Base-by-base conservation (phyloP, 2,797 vertebrate genomes). In the Bovichtus diacanthus region DNA sequence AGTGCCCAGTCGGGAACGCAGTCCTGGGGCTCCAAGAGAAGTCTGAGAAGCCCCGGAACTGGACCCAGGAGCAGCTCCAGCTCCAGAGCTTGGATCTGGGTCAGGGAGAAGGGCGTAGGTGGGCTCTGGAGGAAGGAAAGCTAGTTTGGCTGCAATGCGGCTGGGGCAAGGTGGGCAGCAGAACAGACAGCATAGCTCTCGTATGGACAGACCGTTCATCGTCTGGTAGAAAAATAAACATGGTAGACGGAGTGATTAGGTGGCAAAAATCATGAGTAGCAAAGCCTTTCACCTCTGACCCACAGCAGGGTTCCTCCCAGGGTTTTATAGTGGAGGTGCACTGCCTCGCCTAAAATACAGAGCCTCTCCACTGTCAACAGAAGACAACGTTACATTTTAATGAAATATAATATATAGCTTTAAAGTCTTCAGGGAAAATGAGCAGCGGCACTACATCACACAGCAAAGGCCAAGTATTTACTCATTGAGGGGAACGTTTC, bases 131-230 rank as follows among this genome's bases (percentile, higher is more conserved):
- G 98, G 98, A 82, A 99, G 94, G 93, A 99, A 99, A 77, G 98
- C 98, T 56, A 99, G 92, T 77, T 99, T 99, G 93, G 98, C 97
- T 0, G 98, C 98, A 50, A 99, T 99, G 84, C 97, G 97, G 89
- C 97, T 97, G 1, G 98, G 98, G 90, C 97, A 96, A 19, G 95
- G 95, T 19, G 95, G 98, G 90, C 98, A 99, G 94, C 98, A 99
- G 93, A 99, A 99, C 31, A 99, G 95, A 92, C 98, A 97, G 92
- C 98, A 99, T 85, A 99, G 95, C 75, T 99, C 98, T 72, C 96
- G 96, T 85, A 99, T 94, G 0, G 97, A 98, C 84, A 99, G 94
- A 86, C 98, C 97, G 82, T 99, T 99, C 98, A 99, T 99, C 79
- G 91, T 95, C 92, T 91, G 87, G 74, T 36, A 51, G 39, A 70